Evolutionary conservation across 2,113 vertebrate genomes (phyloP).

Genomic region (Hyperoodon ampullatus): DNA sequence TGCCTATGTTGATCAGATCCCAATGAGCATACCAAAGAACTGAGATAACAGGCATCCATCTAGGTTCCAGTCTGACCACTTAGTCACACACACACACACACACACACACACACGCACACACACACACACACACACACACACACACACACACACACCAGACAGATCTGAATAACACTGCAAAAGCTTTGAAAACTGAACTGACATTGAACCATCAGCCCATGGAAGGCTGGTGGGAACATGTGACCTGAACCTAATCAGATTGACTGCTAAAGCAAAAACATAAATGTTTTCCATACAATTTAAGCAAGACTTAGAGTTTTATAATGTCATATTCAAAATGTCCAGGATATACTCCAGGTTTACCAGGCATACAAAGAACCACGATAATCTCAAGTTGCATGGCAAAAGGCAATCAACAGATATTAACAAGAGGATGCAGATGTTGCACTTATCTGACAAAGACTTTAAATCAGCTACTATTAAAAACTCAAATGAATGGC

Average conservation of each 20-base stretch:
- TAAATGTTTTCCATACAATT: not conserved
- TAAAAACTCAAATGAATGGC: slow-evolving; percentile 11
- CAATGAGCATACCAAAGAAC: not conserved
- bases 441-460: not conserved
- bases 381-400: not conserved
- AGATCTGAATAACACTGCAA: not conserved
- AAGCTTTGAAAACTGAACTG: slow-evolving; percentile 36
- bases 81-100: not conserved
- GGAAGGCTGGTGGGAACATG: not conserved
- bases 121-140: not conserved
- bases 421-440: not conserved
- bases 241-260: not conserved
- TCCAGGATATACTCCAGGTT: not conserved
- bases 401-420: not conserved
- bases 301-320: not conserved
- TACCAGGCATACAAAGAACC: not conserved
- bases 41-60: not conserved
- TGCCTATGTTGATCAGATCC: not conserved
- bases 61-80: not conserved
- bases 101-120: not conserved
- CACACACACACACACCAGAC: not conserved
- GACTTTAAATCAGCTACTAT: not conserved
- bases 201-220: not conserved
- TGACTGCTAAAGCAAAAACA: not conserved
- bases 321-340: not conserved